Base-by-base conservation (phyloP, 2,113 vertebrate genomes). In the Mobula birostris region DNA sequence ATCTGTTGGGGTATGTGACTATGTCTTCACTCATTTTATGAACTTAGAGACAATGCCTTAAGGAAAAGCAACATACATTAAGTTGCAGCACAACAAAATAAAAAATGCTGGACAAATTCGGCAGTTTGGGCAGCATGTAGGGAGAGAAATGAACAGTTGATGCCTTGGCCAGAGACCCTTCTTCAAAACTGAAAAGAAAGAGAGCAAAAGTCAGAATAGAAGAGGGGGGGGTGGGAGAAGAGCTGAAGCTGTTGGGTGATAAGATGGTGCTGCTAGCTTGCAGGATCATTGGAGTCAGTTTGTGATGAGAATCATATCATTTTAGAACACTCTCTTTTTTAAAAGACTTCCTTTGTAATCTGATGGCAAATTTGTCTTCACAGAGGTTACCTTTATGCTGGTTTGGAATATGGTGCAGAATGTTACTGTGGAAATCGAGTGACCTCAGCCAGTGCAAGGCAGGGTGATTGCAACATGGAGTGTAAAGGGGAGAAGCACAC, bases 401-500 rank as follows among this genome's bases (percentile, higher is more conserved):
- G 98, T 0, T 96, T 99, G 96, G 98, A 98, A 0, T 98, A 97
- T 0, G 98, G 98, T 17, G 97, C 98, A 0, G 99, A 99, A 95
- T 99, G 99, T 95, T 98, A 98, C 96, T 99, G 99, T 0, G 99
- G 99, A 94, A 99, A 99, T 96, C 95, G 95, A 21, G 97, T 99
- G 56, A 97, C 97, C 0, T 95, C 95, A 0, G 94, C 94, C 0
- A 94, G 95, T 3, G 95, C 97, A 0, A 96, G 96, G 8, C 96
- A 96, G 0, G 97, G 98, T 96, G 98, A 98, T 88, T 99, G 99
- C 94, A 98, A 97, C 95, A 97, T 98, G 68, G 97, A 97, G 94
- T 99, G 99, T 95, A 97, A 97, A 94, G 98, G 98, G 0, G 96
- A 99, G 95, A 97, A 97, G 95, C 97, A 98, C 78, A 96, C 98